Conservation (phyloP, 1,140 invertebrate genomes). For the Tyrophagus putrescentiae region DNA sequence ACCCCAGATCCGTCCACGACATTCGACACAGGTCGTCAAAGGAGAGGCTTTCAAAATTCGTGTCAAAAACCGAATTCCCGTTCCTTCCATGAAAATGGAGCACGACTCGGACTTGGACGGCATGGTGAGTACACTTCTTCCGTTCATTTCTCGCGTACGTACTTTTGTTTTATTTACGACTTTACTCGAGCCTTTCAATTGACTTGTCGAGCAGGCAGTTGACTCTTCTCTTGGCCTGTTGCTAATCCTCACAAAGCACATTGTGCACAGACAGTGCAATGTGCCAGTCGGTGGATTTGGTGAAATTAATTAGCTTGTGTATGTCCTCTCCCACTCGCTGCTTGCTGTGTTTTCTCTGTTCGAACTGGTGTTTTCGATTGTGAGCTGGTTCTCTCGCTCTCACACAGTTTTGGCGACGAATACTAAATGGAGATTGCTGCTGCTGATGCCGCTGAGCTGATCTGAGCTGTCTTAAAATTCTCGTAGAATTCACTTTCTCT, state of each 20-base stretch:
- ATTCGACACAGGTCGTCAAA: too few relatives aligned
- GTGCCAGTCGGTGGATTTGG: neutral
- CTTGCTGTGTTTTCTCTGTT: neutral
- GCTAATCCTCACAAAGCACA: neutral
- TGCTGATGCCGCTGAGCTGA: too few relatives aligned
- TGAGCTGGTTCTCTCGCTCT: too few relatives aligned
- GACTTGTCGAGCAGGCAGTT: too few relatives aligned
- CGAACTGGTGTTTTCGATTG: neutral
- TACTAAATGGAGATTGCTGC: too few relatives aligned
- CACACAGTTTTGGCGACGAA: too few relatives aligned
- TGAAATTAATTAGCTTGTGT: neutral
- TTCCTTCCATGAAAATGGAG: slow-evolving; percentile 62
- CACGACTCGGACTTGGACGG: slow-evolving; percentile 55
- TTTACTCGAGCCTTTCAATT: neutral
- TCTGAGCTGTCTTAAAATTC: too few relatives aligned
- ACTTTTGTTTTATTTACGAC: neutral
- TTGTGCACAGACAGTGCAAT: neutral
- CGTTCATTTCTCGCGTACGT: neutral
- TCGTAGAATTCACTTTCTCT: too few relatives aligned
- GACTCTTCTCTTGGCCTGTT: neutral
- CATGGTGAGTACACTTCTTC: slow-evolving; percentile 36
- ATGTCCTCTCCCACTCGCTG: neutral
- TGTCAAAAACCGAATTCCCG: slow-evolving; percentile 70
- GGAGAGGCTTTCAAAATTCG: slow-evolving; percentile 53
- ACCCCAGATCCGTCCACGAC: too few relatives aligned